Evolutionary conservation across 2,888 invertebrate genomes (phyloP).

Genomic region (Cristatella mucedo): DNA sequence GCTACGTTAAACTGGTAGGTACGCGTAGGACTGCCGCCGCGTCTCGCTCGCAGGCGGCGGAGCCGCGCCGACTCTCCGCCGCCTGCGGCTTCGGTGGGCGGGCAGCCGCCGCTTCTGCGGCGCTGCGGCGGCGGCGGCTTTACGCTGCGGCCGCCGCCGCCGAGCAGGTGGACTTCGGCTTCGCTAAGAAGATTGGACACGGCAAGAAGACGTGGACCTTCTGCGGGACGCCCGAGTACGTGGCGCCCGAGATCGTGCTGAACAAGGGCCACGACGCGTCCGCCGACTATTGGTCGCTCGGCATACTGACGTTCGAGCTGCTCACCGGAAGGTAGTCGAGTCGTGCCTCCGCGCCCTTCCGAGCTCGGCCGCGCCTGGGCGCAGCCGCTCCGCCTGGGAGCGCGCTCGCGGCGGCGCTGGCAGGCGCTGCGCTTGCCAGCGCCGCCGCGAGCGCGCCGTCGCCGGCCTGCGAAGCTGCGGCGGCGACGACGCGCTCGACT

Average conservation of each 20-base stretch:
- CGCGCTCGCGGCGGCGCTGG: no score
- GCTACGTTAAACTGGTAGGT: constrained; percentile 70
- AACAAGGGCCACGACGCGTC: constrained; percentile 67
- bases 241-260: constrained; percentile 58
- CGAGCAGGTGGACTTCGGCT: constrained; percentile 70
- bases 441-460: no score
- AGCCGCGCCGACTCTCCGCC: neutral
- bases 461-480: no score
- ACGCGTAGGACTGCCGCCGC: no score
- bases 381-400: no score
- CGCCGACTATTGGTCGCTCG: constrained; percentile 86
- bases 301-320: constrained; percentile 70
- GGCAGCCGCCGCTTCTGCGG: no score
- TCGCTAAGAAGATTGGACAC: constrained; percentile 64
- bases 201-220: constrained; percentile 81
- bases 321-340: constrained; percentile 55
- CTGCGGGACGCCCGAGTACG: constrained; percentile 70
- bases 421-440: no score
- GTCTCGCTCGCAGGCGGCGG: no score
- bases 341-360: no score
- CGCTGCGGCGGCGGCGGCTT: neutral
- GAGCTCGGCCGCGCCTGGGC: no score
- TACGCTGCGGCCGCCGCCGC: neutral
- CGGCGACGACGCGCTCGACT: no score
- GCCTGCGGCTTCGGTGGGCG: neutral